These are phyloP conservation scores for Steatocranus sp. DNA, from an alignment of 2,797 vertebrate species.

Conservation along the genomic window DNA sequence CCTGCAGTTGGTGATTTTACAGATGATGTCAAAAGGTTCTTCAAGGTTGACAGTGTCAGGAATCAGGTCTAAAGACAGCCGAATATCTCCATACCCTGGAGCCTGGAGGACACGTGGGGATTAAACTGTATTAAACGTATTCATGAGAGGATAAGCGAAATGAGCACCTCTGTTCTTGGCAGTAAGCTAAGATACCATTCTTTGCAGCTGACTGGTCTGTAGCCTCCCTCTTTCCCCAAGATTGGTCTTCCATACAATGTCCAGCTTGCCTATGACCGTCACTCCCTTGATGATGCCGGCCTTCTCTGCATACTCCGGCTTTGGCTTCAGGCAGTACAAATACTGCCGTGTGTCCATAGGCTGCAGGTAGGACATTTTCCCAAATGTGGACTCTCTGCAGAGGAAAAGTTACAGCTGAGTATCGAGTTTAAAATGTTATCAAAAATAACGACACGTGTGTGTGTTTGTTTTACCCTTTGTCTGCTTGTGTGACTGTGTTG, in stretches of 20 bases:
- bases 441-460: accelerated
- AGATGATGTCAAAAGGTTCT: constrained; percentile 94
- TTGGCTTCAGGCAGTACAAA: constrained; percentile 95
- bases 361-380: constrained; percentile 95
- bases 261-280: constrained; percentile 95
- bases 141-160: neutral
- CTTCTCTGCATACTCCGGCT: constrained; percentile 96
- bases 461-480: constrained; percentile 75
- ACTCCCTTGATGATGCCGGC: constrained; percentile 97
- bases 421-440: no score
- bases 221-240: constrained; percentile 93
- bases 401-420: neutral
- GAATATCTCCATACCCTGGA: constrained; percentile 95
- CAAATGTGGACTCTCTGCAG: constrained; percentile 88
- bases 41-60: constrained; percentile 95
- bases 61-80: constrained; percentile 91
- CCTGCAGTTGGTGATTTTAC: constrained; percentile 99
- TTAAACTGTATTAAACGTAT: neutral
- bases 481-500: constrained; percentile 76
- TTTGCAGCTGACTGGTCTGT: constrained; percentile 96
- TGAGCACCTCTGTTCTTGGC: neutral
- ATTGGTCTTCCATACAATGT: constrained; percentile 99
- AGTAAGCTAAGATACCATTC: constrained; percentile 82
- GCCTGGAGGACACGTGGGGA: constrained; percentile 71
- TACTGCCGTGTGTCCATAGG: constrained; percentile 98